Percentiles rank a stretch among this genome's conserved stretches.
Evolutionary conservation across 2,113 vertebrate genomes (phyloP).

Genomic region (Dunckerocampus dactyliophorus): DNA sequence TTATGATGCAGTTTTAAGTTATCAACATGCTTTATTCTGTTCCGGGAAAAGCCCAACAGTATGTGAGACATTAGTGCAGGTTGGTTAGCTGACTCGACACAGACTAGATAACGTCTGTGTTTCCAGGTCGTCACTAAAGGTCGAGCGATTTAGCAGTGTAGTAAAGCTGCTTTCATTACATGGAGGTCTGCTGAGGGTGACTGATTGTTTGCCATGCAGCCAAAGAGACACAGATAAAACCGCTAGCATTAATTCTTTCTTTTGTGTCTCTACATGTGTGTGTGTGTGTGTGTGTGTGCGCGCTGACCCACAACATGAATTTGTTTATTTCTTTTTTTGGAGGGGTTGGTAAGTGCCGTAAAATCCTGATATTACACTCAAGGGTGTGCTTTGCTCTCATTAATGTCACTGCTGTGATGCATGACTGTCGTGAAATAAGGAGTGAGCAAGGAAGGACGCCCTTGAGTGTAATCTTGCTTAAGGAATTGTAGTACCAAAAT

Average conservation of each 20-base stretch:
- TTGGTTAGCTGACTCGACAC: slow-evolving; percentile 13
- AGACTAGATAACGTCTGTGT: slow-evolving; percentile 9
- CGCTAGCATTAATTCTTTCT: not conserved
- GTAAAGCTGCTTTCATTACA: slow-evolving; percentile 14
- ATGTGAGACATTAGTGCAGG: slow-evolving; percentile 4
- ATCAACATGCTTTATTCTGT: not conserved
- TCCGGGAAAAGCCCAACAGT: not conserved
- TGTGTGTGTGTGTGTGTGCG: not conserved
- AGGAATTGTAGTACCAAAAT: too few relatives aligned
- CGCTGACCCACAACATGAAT: not conserved
- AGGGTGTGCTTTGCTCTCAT: slow-evolving; percentile 3
- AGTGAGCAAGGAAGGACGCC: not conserved
- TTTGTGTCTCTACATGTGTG: not conserved
- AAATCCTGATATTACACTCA: slow-evolving; percentile 2
- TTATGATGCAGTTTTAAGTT: not conserved
- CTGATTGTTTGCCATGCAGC: slow-evolving; percentile 10
- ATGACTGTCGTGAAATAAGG: not conserved
- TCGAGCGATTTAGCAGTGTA: slow-evolving; percentile 6
- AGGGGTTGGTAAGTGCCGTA: not conserved
- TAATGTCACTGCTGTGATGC: slow-evolving; percentile 2
- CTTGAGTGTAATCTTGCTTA: not conserved
- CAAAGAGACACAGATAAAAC: slow-evolving; percentile 7
- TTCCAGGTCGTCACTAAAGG: slow-evolving; percentile 15
- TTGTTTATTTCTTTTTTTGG: not conserved
- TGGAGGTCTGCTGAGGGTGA: slow-evolving; percentile 10